These are phyloP conservation scores for Delphinapterus leucas DNA, from an alignment of 2,113 vertebrate species.

Conservation along the genomic window DNA sequence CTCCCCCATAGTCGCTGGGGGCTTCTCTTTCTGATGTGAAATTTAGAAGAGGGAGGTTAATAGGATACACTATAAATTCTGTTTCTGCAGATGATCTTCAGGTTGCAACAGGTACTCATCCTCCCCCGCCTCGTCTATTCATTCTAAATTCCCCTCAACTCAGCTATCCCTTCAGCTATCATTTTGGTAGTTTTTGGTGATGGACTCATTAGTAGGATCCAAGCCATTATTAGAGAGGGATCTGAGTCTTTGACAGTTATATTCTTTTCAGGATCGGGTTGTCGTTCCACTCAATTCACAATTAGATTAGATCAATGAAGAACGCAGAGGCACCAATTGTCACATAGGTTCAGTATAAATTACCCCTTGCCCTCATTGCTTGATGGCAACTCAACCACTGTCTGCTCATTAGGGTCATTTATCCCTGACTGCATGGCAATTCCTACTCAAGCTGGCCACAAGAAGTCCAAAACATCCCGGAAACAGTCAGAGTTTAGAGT, in stretches of 20 bases:
- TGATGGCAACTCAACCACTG: background rate
- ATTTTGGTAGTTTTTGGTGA: background rate
- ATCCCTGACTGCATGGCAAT: no score
- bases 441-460: background rate
- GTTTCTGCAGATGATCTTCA: background rate
- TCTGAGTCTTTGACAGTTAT: background rate
- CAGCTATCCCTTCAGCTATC: background rate
- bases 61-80: background rate
- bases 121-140: rapidly evolving
- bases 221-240: background rate
- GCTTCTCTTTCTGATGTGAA: background rate
- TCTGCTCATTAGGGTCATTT: background rate
- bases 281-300: background rate
- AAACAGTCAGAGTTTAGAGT: background rate
- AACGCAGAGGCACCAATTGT: background rate
- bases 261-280: background rate
- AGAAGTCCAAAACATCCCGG: background rate
- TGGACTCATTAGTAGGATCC: background rate
- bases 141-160: background rate
- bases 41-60: background rate
- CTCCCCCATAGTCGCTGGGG: no score
- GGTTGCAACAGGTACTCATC: background rate
- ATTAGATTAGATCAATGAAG: background rate
- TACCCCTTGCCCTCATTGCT: background rate
- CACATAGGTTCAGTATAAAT: background rate